Evolutionary conservation across 2,888 invertebrate genomes (phyloP).

Genomic region (Dasypolia templi): DNA sequence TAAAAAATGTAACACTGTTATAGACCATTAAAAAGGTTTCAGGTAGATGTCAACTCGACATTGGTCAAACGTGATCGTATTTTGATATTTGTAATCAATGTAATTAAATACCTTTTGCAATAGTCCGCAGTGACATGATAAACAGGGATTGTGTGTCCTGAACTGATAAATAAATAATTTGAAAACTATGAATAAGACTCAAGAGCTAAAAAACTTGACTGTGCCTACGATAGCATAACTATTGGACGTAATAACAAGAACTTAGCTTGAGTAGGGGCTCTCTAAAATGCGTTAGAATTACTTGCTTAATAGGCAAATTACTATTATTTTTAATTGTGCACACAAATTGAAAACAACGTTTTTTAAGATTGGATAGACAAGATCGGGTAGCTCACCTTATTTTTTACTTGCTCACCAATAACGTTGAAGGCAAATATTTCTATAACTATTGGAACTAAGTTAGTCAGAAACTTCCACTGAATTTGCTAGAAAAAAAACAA

Average conservation of each 20-base stretch:
- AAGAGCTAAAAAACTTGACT: not conserved
- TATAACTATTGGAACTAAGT: constrained; percentile 74
- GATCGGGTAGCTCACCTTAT: constrained; percentile 72
- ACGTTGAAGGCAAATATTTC: constrained; percentile 80
- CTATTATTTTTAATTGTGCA: not conserved
- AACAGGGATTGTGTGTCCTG: not conserved
- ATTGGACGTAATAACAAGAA: not conserved
- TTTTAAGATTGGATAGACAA: no score
- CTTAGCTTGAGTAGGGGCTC: not conserved
- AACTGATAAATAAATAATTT: not conserved
- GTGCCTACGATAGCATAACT: not conserved
- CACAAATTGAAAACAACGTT: not conserved
- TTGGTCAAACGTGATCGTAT: no score
- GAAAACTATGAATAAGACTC: not conserved
- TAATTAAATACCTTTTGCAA: not conserved
- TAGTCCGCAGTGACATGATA: not conserved
- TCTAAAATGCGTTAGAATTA: not conserved
- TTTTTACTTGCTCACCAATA: constrained; percentile 82
- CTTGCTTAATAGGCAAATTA: not conserved
- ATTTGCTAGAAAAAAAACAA: constrained; percentile 70
- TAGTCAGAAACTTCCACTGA: constrained; percentile 75
- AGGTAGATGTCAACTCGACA: no score
- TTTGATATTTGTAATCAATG: no score
- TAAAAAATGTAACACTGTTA: no score
- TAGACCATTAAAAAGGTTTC: no score